Evolutionary conservation across 1,140 invertebrate genomes (phyloP), one percentile per base, ranked within the genome.

Genomic region (Dufourea novaeangliae): DNA sequence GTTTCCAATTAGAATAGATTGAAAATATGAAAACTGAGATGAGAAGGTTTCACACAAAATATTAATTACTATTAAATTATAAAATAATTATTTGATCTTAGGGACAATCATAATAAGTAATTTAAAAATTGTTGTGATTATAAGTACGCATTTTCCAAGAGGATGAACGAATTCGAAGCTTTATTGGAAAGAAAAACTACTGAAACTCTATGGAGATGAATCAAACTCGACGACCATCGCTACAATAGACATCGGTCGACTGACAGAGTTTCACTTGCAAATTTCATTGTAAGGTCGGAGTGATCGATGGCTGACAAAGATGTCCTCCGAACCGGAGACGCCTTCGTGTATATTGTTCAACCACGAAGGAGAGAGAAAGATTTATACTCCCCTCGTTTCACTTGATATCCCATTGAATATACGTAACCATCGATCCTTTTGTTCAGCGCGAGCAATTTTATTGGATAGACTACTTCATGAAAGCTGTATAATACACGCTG

Each of bases 401-500:
- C 69, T 7, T 11, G 79, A 67, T 62, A 75, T 80, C 52, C 73
- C 70, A 79, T 57, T 46, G 22, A 37, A 50, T 46, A 52, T 52
- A 50, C 62, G 66, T 57, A 52, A 73, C 77, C 37, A 44, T 79
- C 39, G 46, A 57, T 25, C 57, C 46, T 62, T 20, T 50, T 50
- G 46, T 50, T 50, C 63, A 39, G 22, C 22, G 79, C 67, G 59
- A 62, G 27, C 39, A 50, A 73, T 61, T 88, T 87, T 86, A 87
- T 85, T 83, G 76, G 79, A 80, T 81, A 86, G 78, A 79, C 29
- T 69, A 86, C 81, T 86, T 86, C 78, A 84, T 79, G 78, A 81
- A 86, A 79, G 84, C 66, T 82, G 79, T 70, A 85, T 85, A 69
- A 75, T 74, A 82, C 80, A 57, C 54, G 72, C 54, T 20, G 77